Percentiles rank a stretch among this genome's conserved stretches.
phyloP scores from a whole-genome alignment of 2,797 vertebrate genomes.

The Echiichthys vipera region DNA sequence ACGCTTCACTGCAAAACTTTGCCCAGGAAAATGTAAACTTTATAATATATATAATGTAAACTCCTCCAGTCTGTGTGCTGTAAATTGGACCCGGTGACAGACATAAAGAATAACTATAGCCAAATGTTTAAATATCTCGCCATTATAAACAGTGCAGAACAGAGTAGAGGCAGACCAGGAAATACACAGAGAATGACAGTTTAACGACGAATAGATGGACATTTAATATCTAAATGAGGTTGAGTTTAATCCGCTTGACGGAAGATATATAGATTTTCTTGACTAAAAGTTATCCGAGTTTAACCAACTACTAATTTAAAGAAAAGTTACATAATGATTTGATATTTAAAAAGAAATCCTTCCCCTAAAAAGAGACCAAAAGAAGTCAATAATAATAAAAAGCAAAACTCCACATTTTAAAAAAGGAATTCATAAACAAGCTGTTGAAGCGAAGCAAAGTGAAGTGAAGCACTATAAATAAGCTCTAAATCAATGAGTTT shows the following conservation, averaged over 20 bases:
- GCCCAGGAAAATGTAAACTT: no score
- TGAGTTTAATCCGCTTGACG: neutral
- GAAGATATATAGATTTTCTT: neutral
- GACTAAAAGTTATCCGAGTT: neutral
- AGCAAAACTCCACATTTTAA: conserved; percentile 1
- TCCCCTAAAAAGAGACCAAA: neutral
- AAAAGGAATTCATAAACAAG: neutral
- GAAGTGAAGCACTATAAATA: conserved; percentile 18
- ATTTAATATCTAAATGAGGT: neutral
- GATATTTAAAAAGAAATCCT: neutral
- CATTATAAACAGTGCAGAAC: neutral
- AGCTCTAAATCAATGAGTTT: conserved; percentile 9
- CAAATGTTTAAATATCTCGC: neutral
- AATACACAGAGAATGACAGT: neutral
- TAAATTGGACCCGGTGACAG: no score
- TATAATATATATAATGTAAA: no score
- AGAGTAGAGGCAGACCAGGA: neutral
- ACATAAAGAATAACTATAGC: no score
- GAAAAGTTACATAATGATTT: neutral
- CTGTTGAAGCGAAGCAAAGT: no score
- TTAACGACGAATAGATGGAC: neutral
- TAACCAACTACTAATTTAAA: neutral
- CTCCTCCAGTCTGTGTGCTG: no score
- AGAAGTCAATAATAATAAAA: neutral
- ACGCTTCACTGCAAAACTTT: no score